Percentiles rank a stretch among this genome's conserved stretches.
These are phyloP conservation scores for Steromphala cineraria DNA, from an alignment of 2,888 invertebrate species.

Conservation along the genomic window DNA sequence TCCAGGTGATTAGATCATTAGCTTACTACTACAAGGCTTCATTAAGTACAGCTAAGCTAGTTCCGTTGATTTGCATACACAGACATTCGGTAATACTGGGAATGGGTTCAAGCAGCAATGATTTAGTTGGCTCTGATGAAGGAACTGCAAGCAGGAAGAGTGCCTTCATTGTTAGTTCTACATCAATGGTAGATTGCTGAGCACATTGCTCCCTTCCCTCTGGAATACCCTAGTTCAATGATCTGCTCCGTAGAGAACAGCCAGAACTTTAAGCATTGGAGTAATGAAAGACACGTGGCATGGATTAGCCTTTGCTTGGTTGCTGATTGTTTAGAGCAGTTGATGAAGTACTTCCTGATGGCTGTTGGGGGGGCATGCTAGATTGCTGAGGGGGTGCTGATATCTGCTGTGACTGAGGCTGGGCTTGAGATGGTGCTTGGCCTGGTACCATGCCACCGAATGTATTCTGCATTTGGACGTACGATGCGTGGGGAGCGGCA, in stretches of 20 bases:
- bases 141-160: not conserved
- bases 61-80: conserved; percentile 1
- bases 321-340: conserved; percentile 1
- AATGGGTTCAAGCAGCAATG: conserved; percentile 5
- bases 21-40: not conserved
- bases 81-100: conserved; percentile 6
- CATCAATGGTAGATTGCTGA: not conserved
- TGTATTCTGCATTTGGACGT: not conserved
- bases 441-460: not conserved
- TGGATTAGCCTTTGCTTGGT: conserved; percentile 8
- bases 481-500: not conserved
- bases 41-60: conserved; percentile 8
- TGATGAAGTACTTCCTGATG: not conserved
- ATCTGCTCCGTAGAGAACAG: not conserved
- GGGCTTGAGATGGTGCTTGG: not conserved
- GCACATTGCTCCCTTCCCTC: not conserved
- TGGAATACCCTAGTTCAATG: not conserved
- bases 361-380: not conserved
- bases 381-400: conserved; percentile 5
- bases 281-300: not conserved
- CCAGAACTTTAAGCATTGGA: not conserved
- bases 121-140: not conserved
- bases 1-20: not conserved
- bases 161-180: not conserved
- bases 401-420: not conserved